Base-by-base conservation (phyloP, 2,888 invertebrate genomes). In the Muscina levida region DNA sequence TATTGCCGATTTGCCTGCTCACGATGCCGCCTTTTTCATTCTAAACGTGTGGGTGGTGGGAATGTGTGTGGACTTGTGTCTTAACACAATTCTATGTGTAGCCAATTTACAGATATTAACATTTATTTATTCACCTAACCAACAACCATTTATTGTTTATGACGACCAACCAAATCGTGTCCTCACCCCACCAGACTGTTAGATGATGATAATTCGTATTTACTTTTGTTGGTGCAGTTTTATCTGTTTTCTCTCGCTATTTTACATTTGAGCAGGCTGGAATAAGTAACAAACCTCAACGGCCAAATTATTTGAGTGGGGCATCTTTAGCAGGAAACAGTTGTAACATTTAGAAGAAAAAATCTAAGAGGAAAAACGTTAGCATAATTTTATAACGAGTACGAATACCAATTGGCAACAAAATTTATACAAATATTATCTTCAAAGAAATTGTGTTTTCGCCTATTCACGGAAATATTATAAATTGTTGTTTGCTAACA, bases 201-300 rank as follows among this genome's bases (percentile, higher is more conserved):
- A 53, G 24, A 53, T 53, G 19, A 46, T 46, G 24, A 53, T n/a
- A n/a, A n/a, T n/a, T 53, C 11, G 24, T 53, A 51, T 31, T 53
- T 22, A 22, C 2, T 51, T 5, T 31, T 19, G 53, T 6, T 53
- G 13, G 53, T 53, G 53, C 53, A 53, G 31, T 31, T 53, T 53
- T 53, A 53, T 53, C 24, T 53, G 53, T 22, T 53, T 11, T 24
- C 31, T 3, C 8, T 31, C 31, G 31, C 8, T 31, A 8, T 8
- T 31, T 31, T 31, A 31, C 31, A 31, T 31, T 31, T 31, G 31
- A 8, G n/a, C n/a, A n/a, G 17, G 22, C 24, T 53, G 53, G 24
- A 53, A 53, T 53, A 24, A 24, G 53, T 22, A 53, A 53, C 22
- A 53, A 10, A 31, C 4, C 31, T 3, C 3, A 3, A 31, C 31